Evolutionary conservation across 2,113 vertebrate genomes (phyloP).

Genomic region (Cariama cristata): DNA sequence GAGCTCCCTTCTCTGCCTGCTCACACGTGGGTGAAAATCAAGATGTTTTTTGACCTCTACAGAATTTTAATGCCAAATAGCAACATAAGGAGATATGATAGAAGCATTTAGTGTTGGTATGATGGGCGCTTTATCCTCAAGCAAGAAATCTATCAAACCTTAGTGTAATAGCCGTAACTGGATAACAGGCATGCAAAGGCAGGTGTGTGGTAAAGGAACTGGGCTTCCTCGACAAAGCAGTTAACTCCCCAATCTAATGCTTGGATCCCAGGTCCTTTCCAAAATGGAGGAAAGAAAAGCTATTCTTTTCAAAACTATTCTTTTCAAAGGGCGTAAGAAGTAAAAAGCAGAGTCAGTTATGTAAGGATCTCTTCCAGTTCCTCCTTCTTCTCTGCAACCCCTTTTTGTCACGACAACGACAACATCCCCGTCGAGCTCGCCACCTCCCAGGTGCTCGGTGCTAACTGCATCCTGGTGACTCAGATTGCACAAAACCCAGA

Average conservation of each 20-base stretch:
- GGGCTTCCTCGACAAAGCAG: not conserved
- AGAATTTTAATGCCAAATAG: not conserved
- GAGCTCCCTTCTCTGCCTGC: not conserved
- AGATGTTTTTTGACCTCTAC: not conserved
- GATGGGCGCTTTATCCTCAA: not conserved
- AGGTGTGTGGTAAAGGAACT: fast-evolving
- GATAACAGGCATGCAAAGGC: not conserved
- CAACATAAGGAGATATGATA: not conserved
- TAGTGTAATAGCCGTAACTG: not conserved
- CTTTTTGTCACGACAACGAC: not conserved
- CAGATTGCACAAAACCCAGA: not conserved
- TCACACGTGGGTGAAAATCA: not conserved
- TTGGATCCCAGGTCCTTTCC: not conserved
- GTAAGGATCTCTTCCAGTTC: not conserved
- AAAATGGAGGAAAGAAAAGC: not conserved
- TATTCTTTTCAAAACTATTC: not conserved
- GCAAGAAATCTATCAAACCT: not conserved
- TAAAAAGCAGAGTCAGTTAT: not conserved
- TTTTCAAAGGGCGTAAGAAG: not conserved
- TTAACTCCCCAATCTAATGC: not conserved
- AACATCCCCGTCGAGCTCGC: fast-evolving
- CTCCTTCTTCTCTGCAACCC: not conserved
- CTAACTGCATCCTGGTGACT: fast-evolving
- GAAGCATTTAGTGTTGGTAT: not conserved
- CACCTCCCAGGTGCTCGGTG: fast-evolving